Base-by-base conservation (phyloP, 35 echinoderm and acorn worm genomes). In the Patiria miniata region DNA sequence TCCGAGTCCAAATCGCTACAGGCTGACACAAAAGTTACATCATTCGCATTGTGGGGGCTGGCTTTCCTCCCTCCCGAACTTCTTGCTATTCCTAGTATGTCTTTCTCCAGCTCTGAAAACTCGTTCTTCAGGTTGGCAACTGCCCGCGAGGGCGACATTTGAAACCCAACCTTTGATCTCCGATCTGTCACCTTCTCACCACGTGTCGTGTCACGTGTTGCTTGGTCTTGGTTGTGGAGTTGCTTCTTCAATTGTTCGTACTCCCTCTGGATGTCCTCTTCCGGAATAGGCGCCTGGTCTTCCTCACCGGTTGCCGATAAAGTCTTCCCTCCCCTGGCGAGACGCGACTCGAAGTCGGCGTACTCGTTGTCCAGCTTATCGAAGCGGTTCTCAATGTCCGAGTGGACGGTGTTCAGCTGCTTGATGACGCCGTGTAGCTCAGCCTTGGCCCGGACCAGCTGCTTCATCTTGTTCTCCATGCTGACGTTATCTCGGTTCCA, bases 361-460 rank as follows among this genome's bases (percentile, higher is more conserved):
- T 92, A 95, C 77, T 95, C 93, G 28, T 79, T 88, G 79, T 95
- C 93, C 93, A 95, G 81, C 58, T 82, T 91, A 38, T 95, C 86
- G 40, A 95, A 95, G 21, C 93, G 68, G 56, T 56, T 39, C 18
- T 95, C 93, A 42, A 95, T 95, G 78, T 92, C 84, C 7, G 77
- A 50, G 42, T 95, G 91, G 55, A 95, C 82, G 23, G 61, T 59
- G 50, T 79, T 95, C 19, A 95, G 81, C 59, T 92, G 85, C 38
- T 65, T 78, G 18, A 95, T 81, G 37, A 95, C 85, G 16, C 82
- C 81, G 37, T 95, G 93, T 21, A 95, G 78, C 39, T 91, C 93
- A n/a, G 79, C 59, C 39, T 95, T 95, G 40, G 85, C 86, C 15
- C 44, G 52, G 4, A 95, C 76, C 5, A 95, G 39, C 39, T 86